Conservation (phyloP, 2,113 vertebrate genomes). For the Cebidichthys violaceus region DNA sequence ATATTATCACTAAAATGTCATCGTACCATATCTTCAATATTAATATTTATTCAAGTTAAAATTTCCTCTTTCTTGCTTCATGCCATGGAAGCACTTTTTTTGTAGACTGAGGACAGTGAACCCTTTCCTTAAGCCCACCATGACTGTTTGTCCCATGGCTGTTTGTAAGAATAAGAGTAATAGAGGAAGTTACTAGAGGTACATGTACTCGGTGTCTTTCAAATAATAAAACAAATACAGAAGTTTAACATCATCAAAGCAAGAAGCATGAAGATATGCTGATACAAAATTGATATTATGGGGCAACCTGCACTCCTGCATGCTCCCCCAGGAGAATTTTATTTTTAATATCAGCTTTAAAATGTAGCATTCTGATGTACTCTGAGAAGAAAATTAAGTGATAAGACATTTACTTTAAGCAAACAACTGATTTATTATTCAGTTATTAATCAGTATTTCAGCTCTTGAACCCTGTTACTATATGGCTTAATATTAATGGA, state of each 20-base stretch:
- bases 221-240: constrained; percentile 18
- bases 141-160: neutral
- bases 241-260: constrained; percentile 2
- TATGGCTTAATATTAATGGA: too few species aligned
- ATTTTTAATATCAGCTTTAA: too few species aligned
- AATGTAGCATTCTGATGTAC: too few species aligned
- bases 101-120: neutral
- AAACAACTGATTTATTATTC: too few species aligned
- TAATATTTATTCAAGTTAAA: neutral
- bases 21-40: neutral
- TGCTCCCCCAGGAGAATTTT: too few species aligned
- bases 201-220: neutral
- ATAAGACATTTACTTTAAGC: too few species aligned
- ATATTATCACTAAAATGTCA: neutral
- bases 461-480: too few species aligned
- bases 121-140: neutral
- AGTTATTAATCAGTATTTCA: too few species aligned
- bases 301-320: too few species aligned
- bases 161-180: constrained; percentile 6
- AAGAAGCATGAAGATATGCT: neutral
- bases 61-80: neutral
- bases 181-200: neutral
- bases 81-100: neutral
- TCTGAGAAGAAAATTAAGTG: too few species aligned
- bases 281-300: neutral